A percentile compares a stretch with the other conserved stretches of the same genome.
These are phyloP conservation scores for Atethmia centrago DNA, from an alignment of 2,888 invertebrate species.

Conservation along the genomic window DNA sequence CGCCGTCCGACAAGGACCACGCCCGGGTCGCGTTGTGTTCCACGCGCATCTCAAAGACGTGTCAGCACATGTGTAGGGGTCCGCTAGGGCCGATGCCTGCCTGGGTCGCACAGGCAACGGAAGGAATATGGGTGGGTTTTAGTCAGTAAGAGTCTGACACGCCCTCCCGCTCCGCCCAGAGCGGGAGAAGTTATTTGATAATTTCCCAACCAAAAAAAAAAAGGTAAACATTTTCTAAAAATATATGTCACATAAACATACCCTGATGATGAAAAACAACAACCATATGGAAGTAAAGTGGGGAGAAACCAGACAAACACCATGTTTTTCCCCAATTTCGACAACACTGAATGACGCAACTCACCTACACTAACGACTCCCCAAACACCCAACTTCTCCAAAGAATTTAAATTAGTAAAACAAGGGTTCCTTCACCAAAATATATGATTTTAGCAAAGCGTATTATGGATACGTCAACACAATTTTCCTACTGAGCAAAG, in stretches of 20 bases:
- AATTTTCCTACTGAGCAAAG: conserved; percentile 49
- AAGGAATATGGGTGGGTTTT: too few species aligned
- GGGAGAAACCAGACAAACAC: neutral
- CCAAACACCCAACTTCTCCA: conserved; percentile 22
- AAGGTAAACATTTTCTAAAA: neutral
- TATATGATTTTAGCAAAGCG: conserved; percentile 51
- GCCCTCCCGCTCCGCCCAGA: too few species aligned
- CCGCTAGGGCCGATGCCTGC: too few species aligned
- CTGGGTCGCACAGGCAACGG: too few species aligned
- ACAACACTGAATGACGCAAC: conserved; percentile 8
- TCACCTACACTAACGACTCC: neutral
- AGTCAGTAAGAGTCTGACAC: too few species aligned
- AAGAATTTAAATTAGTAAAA: conserved; percentile 60
- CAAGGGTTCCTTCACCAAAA: conserved; percentile 22
- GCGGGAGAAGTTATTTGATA: too few species aligned
- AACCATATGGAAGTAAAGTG: neutral
- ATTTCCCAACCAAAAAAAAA: too few species aligned
- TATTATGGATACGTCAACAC: conserved; percentile 59
- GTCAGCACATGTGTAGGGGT: too few species aligned
- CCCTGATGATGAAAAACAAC: neutral
- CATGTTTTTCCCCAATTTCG: conserved; percentile 1
- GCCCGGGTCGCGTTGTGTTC: too few species aligned
- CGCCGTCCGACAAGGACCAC: too few species aligned
- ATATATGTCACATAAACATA: neutral
- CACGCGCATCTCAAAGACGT: too few species aligned